Percentiles rank a stretch among this genome's conserved stretches.
These are phyloP conservation scores for Sebastes goodei DNA, from an alignment of 2,797 vertebrate species.

Conservation along the genomic window DNA sequence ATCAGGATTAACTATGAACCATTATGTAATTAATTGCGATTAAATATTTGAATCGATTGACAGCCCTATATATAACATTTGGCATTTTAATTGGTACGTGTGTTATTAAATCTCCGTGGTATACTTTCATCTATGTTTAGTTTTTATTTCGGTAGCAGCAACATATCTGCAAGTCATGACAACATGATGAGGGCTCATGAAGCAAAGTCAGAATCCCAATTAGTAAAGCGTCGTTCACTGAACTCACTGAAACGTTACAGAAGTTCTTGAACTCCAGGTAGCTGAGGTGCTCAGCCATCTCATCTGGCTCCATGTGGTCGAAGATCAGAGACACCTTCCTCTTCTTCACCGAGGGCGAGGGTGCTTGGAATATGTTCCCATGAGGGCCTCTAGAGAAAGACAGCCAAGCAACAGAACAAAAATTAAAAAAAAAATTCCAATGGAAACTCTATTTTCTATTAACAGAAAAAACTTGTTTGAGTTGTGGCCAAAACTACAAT, in stretches of 20 bases:
- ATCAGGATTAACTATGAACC: too few species aligned
- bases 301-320: constrained; percentile 90
- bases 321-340: constrained; percentile 93
- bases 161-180: not conserved
- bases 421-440: not conserved
- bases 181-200: not conserved
- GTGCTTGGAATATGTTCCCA: constrained; percentile 74
- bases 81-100: not conserved
- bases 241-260: constrained; percentile 88
- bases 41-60: too few species aligned
- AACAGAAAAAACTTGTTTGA: not conserved
- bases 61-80: not conserved
- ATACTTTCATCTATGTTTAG: not conserved
- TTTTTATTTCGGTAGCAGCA: not conserved
- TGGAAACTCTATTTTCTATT: constrained; percentile 16
- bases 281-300: constrained; percentile 91
- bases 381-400: constrained; percentile 67
- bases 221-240: not conserved
- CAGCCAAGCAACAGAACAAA: not conserved
- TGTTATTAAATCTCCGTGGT: not conserved
- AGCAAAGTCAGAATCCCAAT: not conserved
- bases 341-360: constrained; percentile 88
- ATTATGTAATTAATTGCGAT: too few species aligned
- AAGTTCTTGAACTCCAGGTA: constrained; percentile 94
- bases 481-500: not conserved